Conservation (phyloP, 2,797 vertebrate species). For the Lophura swinhoii region DNA sequence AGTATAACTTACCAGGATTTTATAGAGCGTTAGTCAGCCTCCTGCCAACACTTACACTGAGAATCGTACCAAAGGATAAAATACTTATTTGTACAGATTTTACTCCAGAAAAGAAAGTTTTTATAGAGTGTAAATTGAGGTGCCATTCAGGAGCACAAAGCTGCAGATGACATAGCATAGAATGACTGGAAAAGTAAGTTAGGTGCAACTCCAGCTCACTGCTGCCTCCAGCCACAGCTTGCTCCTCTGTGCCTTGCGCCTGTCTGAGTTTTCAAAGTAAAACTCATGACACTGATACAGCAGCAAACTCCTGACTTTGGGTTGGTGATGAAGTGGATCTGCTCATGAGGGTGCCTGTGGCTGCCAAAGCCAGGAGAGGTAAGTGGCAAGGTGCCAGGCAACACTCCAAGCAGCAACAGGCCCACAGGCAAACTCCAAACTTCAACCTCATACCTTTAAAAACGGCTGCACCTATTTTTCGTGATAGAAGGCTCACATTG, state of each 20-base stretch:
- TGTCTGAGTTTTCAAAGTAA: background rate
- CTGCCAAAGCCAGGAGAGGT: fast-evolving
- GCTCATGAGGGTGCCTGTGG: fast-evolving
- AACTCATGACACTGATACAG: background rate
- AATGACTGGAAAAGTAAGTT: background rate
- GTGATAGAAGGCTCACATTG: fast-evolving
- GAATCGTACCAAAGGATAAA: background rate
- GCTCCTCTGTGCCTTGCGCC: background rate
- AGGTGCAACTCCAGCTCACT: background rate
- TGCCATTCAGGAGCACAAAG: background rate
- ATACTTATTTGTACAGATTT: background rate
- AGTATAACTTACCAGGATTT: background rate
- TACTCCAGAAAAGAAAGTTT: background rate
- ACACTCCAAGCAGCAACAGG: too few relatives aligned
- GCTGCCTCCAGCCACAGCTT: background rate
- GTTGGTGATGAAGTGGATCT: too few relatives aligned
- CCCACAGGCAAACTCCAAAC: background rate
- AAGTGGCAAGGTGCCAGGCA: background rate
- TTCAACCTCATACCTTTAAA: background rate
- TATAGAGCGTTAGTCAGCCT: background rate
- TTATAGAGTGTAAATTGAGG: background rate
- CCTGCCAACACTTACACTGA: background rate
- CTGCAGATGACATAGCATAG: background rate
- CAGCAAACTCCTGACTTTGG: too few relatives aligned
- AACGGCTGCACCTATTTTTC: background rate